Evolutionary conservation across 2,888 invertebrate species (phyloP).

Genomic region (Lithodes maja): DNA sequence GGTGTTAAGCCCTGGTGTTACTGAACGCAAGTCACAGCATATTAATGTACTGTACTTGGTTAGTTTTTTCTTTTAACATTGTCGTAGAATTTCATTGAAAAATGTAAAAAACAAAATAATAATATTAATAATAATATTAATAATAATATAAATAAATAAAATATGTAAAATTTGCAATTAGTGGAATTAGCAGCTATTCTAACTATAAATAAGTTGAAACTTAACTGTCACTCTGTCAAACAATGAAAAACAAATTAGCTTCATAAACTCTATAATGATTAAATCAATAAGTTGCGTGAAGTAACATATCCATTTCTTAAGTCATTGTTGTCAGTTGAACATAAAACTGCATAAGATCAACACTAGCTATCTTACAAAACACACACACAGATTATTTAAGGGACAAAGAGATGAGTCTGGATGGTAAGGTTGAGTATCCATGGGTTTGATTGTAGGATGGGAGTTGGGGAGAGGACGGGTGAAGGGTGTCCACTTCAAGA

Average conservation of each 20-base stretch:
- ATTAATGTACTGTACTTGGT: slow-evolving; percentile 3
- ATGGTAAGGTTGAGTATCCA: not conserved
- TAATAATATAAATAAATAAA: not conserved
- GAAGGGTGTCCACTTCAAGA: not conserved
- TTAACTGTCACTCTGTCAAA: not conserved
- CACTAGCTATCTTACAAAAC: not conserved
- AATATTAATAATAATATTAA: not conserved
- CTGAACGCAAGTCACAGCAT: not conserved
- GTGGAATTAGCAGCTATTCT: not conserved
- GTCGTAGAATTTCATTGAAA: not conserved
- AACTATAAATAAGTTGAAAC: not conserved
- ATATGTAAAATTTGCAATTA: not conserved
- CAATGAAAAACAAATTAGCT: not conserved
- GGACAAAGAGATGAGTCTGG: not conserved
- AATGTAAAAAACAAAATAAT: not conserved
- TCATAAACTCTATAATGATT: not conserved
- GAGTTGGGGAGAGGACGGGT: not conserved
- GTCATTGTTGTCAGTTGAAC: not conserved
- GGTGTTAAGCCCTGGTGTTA: slow-evolving; percentile 39
- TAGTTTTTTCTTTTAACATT: not conserved
- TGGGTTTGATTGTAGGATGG: not conserved
- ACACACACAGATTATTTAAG: not conserved
- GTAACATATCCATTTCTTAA: not conserved
- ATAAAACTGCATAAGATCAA: slow-evolving; percentile 13
- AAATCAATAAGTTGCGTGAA: not conserved